These are phyloP conservation scores for Dendrophyllia cribrosa DNA, from an alignment of 64 coral and sea anemone genomes.

Conservation along the genomic window DNA sequence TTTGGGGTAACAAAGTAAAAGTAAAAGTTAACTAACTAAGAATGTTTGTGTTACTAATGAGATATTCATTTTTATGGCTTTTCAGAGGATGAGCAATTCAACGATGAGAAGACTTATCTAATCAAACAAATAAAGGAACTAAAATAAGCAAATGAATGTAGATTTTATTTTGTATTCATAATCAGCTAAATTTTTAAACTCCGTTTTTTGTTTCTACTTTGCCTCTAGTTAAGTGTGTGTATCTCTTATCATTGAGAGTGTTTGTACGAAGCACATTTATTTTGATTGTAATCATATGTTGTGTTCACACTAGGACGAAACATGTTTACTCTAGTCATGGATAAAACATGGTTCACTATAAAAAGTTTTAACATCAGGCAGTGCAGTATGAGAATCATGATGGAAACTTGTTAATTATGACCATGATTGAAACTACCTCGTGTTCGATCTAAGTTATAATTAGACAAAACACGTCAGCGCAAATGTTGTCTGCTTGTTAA, in stretches of 20 bases:
- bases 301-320: too few relatives aligned
- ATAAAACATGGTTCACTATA: too few relatives aligned
- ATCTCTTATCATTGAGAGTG: not conserved
- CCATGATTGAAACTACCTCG: too few relatives aligned
- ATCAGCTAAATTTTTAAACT: constrained; percentile 9
- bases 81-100: constrained; percentile 99
- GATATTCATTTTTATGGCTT: constrained; percentile 10
- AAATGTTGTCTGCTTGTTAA: too few relatives aligned
- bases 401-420: too few relatives aligned
- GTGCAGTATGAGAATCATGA: too few relatives aligned
- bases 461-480: too few relatives aligned
- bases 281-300: not conserved
- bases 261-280: not conserved
- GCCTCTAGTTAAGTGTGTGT: not conserved
- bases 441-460: too few relatives aligned
- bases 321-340: too few relatives aligned
- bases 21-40: too few relatives aligned
- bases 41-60: not conserved
- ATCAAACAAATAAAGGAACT: constrained; percentile 99
- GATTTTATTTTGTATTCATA: constrained; percentile 47
- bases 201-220: not conserved
- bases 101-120: constrained; percentile 97
- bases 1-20: too few relatives aligned
- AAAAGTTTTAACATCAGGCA: too few relatives aligned
- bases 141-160: not conserved